These are phyloP conservation scores for Idris sp. DNA, from an alignment of 1,140 invertebrate species.

Conservation along the genomic window DNA sequence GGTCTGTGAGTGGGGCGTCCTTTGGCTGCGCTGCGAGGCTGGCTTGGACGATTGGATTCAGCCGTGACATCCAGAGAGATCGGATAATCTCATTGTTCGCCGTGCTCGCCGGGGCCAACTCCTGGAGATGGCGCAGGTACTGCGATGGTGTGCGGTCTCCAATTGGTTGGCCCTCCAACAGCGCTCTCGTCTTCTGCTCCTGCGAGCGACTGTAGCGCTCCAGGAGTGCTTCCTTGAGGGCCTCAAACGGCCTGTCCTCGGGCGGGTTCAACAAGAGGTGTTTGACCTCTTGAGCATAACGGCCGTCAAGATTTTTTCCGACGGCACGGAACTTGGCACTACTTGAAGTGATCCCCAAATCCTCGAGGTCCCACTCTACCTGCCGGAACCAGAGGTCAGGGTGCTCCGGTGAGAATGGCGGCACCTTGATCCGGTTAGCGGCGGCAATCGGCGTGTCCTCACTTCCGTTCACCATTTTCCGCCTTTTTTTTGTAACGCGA, in stretches of 20 bases:
- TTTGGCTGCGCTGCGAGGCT: neutral
- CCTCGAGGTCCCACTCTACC: neutral
- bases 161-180: slow-evolving; percentile 62
- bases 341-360: neutral
- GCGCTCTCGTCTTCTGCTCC: slow-evolving; percentile 45
- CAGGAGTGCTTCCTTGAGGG: neutral
- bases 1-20: neutral
- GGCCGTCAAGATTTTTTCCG: neutral
- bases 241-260: neutral
- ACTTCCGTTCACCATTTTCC: too few relatives aligned
- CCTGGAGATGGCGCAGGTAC: slow-evolving; percentile 31
- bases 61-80: neutral
- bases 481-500: too few relatives aligned
- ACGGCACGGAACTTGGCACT: neutral
- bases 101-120: slow-evolving; percentile 16
- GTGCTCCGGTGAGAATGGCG: neutral
- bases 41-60: neutral
- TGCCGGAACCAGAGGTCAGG: slow-evolving; percentile 2
- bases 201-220: slow-evolving; percentile 12
- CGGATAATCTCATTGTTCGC: neutral
- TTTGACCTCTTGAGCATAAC: neutral
- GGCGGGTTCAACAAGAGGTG: neutral
- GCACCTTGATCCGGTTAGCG: neutral
- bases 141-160: slow-evolving; percentile 51
- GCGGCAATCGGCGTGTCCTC: too few relatives aligned